Evolutionary conservation across 2,888 invertebrate species (phyloP), one percentile per base, ranked within the genome.

Genomic region (Xiphydria camelus): DNA sequence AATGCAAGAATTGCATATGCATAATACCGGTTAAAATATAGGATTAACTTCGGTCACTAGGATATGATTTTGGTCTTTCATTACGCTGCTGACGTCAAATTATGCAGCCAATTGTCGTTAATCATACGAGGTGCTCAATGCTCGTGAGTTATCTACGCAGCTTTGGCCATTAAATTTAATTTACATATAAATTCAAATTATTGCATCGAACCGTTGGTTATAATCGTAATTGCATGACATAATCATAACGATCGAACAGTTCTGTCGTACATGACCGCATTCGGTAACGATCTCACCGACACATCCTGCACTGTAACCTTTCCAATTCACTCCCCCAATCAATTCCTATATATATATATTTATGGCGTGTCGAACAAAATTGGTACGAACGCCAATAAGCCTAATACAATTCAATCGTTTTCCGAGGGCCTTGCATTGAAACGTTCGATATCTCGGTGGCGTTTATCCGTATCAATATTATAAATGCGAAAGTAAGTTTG

Each of bases 151-250:
- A 69, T 68, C 68, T 64, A 58, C 57, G 59, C 52, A 53, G 62
- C 53, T 49, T 54, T 51, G 56, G 49, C 55, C 62, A 65, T 70
- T 68, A 70, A 68, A 70, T 70, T 68, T 68, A 70, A 70, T 70
- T 70, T 70, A 68, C 70, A 70, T 70, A 68, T 66, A 68, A 70
- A 70, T 70, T 63, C 62, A 61, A 68, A 70, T 70, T 66, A 68
- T 67, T 67, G 61, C 57, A 67, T 66, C 56, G 55, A 59, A 62
- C 53, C 57, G 61, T 49, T 50, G 49, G 35, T 53, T 55, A 57
- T 61, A 61, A 65, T 64, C 55, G 66, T 64, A 62, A 66, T 66
- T 66, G 59, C 51, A 44, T 51, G 41, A 51, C 48, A 50, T 54
- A 56, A 54, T 56, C 50, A 57, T 56, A 58, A 58, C 54, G 56